Conservation (phyloP, 2,888 invertebrate species). For the Habrosyne pyritoides region DNA sequence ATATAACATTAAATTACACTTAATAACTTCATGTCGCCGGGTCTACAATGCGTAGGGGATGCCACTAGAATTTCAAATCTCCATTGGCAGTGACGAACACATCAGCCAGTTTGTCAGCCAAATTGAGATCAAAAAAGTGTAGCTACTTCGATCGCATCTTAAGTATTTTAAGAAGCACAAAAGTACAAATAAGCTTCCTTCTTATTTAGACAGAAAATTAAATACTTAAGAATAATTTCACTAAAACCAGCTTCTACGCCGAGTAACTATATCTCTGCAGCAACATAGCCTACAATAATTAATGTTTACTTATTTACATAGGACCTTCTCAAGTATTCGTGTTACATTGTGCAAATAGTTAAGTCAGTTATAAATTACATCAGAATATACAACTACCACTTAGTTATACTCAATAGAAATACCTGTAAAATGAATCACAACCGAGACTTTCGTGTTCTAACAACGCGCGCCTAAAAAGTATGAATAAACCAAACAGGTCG, state of each 20-base stretch:
- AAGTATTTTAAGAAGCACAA: no score
- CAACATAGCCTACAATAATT: not conserved
- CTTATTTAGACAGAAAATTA: not conserved
- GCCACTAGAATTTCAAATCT: no score
- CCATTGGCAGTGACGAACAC: no score
- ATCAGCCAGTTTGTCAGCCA: no score
- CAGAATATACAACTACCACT: not conserved
- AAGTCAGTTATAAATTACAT: not conserved
- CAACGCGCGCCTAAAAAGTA: constrained; percentile 48
- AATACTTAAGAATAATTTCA: not conserved
- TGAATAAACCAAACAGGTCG: constrained; percentile 52
- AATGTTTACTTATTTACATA: not conserved
- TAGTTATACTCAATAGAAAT: not conserved
- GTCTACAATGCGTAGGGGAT: no score
- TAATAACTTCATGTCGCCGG: no score
- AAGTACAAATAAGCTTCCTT: no score
- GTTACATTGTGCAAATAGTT: constrained; percentile 1
- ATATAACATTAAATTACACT: no score
- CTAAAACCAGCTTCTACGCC: not conserved
- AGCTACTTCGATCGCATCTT: no score
- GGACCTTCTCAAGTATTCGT: constrained; percentile 4
- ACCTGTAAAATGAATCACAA: constrained; percentile 2
- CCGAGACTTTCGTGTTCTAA: constrained; percentile 26
- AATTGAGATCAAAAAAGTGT: no score
- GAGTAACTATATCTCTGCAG: not conserved